These are phyloP conservation scores for Aphrocallistes beatrix DNA, from an alignment of 37 sponge, comb jelly and placozoan genomes.

Conservation along the genomic window DNA sequence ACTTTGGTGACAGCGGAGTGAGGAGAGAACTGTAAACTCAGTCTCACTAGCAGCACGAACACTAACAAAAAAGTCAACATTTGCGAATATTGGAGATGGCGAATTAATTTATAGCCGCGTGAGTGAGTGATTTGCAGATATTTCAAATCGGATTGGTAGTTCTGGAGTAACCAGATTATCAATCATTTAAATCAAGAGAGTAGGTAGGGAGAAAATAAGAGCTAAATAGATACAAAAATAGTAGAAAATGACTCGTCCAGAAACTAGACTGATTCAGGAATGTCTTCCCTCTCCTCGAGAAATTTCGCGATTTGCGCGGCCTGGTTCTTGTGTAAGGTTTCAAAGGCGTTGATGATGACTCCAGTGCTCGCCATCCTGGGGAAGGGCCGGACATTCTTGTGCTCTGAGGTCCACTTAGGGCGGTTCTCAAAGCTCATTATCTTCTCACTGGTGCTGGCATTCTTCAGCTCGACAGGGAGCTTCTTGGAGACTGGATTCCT, in stretches of 20 bases:
- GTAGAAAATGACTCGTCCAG: neutral
- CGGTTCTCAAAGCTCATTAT: neutral
- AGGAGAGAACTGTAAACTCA: too few relatives aligned
- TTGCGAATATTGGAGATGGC: too few relatives aligned
- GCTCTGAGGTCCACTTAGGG: neutral
- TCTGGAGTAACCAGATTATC: too few relatives aligned
- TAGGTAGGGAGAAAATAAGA: neutral
- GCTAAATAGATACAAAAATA: neutral
- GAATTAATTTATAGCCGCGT: too few relatives aligned
- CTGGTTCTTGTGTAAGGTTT: neutral
- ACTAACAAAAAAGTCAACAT: too few relatives aligned
- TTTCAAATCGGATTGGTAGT: too few relatives aligned
- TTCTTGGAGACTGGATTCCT: neutral
- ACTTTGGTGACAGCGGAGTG: neutral
- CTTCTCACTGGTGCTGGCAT: neutral
- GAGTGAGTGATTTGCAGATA: too few relatives aligned
- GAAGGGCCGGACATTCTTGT: neutral
- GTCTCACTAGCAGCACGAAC: too few relatives aligned
- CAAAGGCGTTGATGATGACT: neutral
- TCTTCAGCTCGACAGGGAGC: neutral
- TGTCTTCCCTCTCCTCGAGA: neutral
- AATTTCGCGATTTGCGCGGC: constrained; percentile 16
- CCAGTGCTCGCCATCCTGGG: neutral
- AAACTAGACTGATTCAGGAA: neutral
- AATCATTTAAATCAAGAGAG: too few relatives aligned